Evolutionary conservation across 2,888 invertebrate species (phyloP), one percentile per base, ranked within the genome.

Genomic region (Anaspis maculata): DNA sequence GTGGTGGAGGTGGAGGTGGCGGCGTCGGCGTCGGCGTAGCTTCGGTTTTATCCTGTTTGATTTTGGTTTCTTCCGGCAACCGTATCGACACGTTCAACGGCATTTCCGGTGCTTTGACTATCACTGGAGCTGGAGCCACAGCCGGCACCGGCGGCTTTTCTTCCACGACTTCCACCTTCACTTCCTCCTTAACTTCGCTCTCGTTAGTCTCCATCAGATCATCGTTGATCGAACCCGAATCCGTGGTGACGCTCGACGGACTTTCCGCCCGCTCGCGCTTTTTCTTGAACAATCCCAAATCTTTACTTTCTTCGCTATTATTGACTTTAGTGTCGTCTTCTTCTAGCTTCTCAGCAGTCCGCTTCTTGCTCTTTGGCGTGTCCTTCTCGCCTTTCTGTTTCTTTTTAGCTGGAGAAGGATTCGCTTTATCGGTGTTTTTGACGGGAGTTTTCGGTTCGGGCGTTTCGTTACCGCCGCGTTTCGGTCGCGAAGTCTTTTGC

Each of bases 211-310:
- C 73, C 9, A 63, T 68, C n/a, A n/a, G n/a, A 39, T 76, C 76
- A 59, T 84, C 83, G 66, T 83, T 78, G 27, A 84, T 78, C 24
- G 88, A 82, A 52, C 85, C 87, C 53, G 87, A 87, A 57, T 87
- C 88, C 42, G 87, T 85, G 26, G 86, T 86, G 39, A 86, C 74
- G 57, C 87, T 88, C 24, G 83, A 79, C 9, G 89, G 89, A 67
- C 88, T 89, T 55, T 67, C 66, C 3, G 65, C 59, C 25, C 65
- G 42, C 29, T 67, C 66, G 21, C 75, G 62, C 48, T 74, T 73
- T 54, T 69, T 69, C 48, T 68, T 69, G 37, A 62, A 60, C 39
- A 59, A 49, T 13, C 63, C 56, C 13, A 63, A 46, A 32, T 74
- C 73, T 45, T 74, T 72, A 29, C 69, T 69, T 32, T 68, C 68